A percentile compares a stretch with the other conserved stretches of the same genome.
phyloP scores from a whole-genome alignment of 2,888 invertebrate species.

The Phortica okadai region DNA sequence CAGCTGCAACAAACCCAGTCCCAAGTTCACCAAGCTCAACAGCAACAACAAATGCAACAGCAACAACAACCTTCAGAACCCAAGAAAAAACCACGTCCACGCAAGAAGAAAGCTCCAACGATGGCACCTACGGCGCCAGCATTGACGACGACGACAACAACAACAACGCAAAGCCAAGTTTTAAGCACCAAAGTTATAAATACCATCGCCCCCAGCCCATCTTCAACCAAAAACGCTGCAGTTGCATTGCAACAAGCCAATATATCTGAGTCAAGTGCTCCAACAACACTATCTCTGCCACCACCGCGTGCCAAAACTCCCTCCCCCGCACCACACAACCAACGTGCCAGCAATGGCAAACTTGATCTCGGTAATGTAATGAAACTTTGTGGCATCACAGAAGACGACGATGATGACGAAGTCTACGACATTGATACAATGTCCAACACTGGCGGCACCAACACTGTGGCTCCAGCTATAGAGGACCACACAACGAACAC shows the following conservation, averaged over 20 bases:
- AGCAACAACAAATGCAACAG: constrained; percentile 41
- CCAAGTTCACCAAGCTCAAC: constrained; percentile 59
- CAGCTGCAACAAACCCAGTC: constrained; percentile 64
- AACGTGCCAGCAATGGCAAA: constrained; percentile 76
- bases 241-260: constrained; percentile 36
- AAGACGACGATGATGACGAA: constrained; percentile 83
- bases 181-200: constrained; percentile 50
- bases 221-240: constrained; percentile 19
- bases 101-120: constrained; percentile 64
- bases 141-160: constrained; percentile 17
- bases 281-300: constrained; percentile 23
- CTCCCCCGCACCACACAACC: constrained; percentile 65
- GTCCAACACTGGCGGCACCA: constrained; percentile 37
- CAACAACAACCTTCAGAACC: constrained; percentile 53
- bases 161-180: constrained; percentile 6
- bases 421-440: constrained; percentile 76
- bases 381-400: constrained; percentile 84
- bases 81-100: constrained; percentile 67
- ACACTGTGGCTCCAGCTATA: constrained; percentile 34
- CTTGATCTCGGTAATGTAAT: constrained; percentile 85
- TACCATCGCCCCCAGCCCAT: constrained; percentile 42
- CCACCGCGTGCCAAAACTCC: constrained; percentile 53
- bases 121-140: background rate
- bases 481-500: constrained; percentile 22
- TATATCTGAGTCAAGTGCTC: constrained; percentile 33